These are phyloP conservation scores for Drepana falcataria DNA, from an alignment of 2,888 invertebrate genomes.

Conservation along the genomic window DNA sequence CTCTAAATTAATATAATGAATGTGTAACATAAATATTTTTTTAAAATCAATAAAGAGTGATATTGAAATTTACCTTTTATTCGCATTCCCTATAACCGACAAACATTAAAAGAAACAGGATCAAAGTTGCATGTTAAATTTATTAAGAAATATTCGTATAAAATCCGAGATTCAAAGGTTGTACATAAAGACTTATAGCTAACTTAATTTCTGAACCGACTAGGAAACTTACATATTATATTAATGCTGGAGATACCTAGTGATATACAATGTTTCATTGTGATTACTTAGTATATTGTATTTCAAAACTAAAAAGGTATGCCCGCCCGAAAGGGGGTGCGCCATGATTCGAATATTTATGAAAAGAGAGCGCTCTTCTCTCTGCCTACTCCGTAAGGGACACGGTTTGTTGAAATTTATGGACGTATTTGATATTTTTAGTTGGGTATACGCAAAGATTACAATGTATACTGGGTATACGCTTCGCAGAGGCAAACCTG, in stretches of 20 bases:
- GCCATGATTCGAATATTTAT: too few relatives aligned
- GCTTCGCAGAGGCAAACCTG: too few relatives aligned
- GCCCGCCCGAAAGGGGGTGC: too few relatives aligned
- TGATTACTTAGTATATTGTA: too few relatives aligned
- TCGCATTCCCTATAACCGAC: slow-evolving; percentile 8
- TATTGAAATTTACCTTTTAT: slow-evolving; percentile 49
- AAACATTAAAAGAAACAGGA: slow-evolving; percentile 1
- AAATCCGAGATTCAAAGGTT: slow-evolving; percentile 34
- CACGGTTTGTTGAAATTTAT: too few relatives aligned
- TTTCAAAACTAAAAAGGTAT: too few relatives aligned
- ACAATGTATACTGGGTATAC: too few relatives aligned
- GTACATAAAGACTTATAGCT: slow-evolving; percentile 10
- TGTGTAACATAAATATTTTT: slow-evolving; percentile 78
- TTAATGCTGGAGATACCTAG: background rate
- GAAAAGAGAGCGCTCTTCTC: too few relatives aligned
- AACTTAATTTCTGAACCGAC: slow-evolving; percentile 10
- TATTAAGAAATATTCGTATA: slow-evolving; percentile 30
- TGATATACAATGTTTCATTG: too few relatives aligned
- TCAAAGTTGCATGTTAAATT: slow-evolving; percentile 2
- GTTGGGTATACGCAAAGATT: too few relatives aligned
- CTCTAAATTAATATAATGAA: slow-evolving; percentile 67
- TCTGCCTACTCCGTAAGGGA: too few relatives aligned
- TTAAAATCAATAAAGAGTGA: slow-evolving; percentile 78
- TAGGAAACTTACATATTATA: slow-evolving; percentile 5
- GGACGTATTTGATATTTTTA: too few relatives aligned